A percentile compares a stretch with the other conserved stretches of the same genome.
Conservation (phyloP, 2,888 invertebrate genomes). For the Ennomos erosarius region DNA sequence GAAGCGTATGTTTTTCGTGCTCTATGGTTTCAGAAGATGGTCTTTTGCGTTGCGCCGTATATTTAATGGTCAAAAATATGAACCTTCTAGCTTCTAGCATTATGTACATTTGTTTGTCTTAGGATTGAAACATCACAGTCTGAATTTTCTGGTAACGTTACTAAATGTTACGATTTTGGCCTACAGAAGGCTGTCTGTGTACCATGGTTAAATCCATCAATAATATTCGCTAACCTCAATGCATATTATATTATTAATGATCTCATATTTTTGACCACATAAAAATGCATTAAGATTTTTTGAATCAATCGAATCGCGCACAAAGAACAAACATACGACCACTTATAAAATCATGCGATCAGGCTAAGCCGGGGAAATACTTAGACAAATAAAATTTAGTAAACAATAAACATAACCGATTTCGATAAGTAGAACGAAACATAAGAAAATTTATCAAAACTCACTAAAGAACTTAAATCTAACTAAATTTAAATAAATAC, state of each 20-base stretch:
- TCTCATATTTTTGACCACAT: slow-evolving; percentile 1
- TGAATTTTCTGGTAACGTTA: no score
- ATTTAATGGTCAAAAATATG: no score
- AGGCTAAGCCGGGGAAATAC: slow-evolving; percentile 37
- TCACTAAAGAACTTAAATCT: slow-evolving; percentile 21
- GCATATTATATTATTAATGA: neutral
- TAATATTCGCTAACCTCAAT: neutral
- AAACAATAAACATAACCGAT: slow-evolving; percentile 58
- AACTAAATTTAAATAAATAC: slow-evolving; percentile 33
- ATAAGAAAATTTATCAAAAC: slow-evolving; percentile 40
- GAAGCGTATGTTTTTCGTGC: no score
- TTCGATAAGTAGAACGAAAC: slow-evolving; percentile 39
- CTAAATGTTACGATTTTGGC: no score
- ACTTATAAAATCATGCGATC: neutral
- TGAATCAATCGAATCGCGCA: slow-evolving; percentile 2
- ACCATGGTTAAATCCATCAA: no score
- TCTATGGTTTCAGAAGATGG: no score
- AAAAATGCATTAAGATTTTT: slow-evolving; percentile 5
- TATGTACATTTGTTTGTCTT: no score
- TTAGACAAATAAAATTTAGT: slow-evolving; percentile 57
- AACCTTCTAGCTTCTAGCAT: no score
- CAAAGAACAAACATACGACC: slow-evolving; percentile 6
- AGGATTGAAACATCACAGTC: no score
- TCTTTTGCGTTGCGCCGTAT: no score
- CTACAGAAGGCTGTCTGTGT: no score